Percentiles rank a stretch among this genome's conserved stretches.
Conservation (phyloP, 2,888 invertebrate genomes). For the Tanytarsus gracilentus region DNA sequence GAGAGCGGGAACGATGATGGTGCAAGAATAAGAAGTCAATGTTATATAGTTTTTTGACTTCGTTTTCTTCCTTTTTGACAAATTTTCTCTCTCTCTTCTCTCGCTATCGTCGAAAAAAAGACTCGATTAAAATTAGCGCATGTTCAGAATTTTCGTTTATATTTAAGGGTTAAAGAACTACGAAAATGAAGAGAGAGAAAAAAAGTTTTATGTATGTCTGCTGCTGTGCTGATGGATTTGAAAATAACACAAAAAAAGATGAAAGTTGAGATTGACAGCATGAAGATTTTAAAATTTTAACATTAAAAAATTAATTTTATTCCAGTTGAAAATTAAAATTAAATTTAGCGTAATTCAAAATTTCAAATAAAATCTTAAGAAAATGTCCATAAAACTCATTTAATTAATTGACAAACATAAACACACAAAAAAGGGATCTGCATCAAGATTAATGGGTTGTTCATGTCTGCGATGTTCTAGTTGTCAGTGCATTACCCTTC, state of each 20-base stretch:
- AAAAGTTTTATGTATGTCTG: background rate
- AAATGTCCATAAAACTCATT: too few species aligned
- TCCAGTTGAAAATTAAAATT: too few species aligned
- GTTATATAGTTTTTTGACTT: background rate
- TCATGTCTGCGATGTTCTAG: constrained; percentile 9
- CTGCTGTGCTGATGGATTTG: constrained; percentile 3
- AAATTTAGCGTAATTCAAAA: too few species aligned
- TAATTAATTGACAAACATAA: too few species aligned
- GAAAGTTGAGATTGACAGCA: too few species aligned
- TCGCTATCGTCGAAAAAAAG: background rate
- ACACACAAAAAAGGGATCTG: too few species aligned
- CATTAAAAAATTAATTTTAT: too few species aligned
- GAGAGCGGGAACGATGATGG: too few species aligned
- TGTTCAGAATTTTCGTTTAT: constrained; percentile 14
- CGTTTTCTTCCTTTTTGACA: constrained; percentile 4
- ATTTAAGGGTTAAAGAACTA: constrained; percentile 17
- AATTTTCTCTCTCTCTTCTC: background rate
- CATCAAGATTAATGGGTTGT: constrained; percentile 1
- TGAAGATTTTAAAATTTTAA: too few species aligned
- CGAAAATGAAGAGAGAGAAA: background rate
- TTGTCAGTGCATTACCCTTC: constrained; percentile 5
- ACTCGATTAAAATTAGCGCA: constrained; percentile 26
- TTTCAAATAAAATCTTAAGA: too few species aligned
- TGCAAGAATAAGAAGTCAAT: constrained; percentile 1
- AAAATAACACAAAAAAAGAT: constrained; percentile 1